Conservation (phyloP, 92 coral and sea anemone genomes). For the Heliopora coerulea region DNA sequence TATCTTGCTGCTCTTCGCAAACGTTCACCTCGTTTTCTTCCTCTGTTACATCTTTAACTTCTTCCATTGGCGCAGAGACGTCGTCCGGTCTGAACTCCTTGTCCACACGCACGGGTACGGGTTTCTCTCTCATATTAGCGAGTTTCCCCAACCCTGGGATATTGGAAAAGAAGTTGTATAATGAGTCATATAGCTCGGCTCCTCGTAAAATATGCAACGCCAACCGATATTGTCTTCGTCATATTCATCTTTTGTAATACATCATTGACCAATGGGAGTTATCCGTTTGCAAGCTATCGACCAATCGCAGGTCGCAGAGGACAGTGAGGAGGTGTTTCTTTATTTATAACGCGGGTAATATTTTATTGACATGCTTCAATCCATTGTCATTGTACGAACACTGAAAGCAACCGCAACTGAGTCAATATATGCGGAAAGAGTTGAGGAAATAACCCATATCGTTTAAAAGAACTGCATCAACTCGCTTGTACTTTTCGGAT, state of each 20-base stretch:
- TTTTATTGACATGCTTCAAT: slow-evolving; percentile 2
- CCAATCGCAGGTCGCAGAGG: slow-evolving; percentile 10
- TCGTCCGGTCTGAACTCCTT: background rate
- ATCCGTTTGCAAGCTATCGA: background rate
- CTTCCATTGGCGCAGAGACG: background rate
- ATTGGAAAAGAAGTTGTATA: slow-evolving; percentile 13
- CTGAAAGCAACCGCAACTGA: background rate
- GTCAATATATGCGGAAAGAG: slow-evolving; percentile 12
- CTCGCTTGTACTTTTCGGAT: background rate
- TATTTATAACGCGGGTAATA: slow-evolving; percentile 29
- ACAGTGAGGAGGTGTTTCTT: background rate
- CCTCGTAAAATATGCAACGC: slow-evolving; percentile 34
- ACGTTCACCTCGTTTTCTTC: slow-evolving; percentile 6
- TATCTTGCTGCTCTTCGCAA: slow-evolving; percentile 3
- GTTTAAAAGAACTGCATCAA: background rate
- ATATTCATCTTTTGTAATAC: slow-evolving; percentile 24
- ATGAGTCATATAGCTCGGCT: slow-evolving; percentile 10
- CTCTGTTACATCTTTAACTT: background rate
- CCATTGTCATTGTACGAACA: background rate
- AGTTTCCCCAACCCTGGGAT: slow-evolving; percentile 21
- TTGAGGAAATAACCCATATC: slow-evolving; percentile 18
- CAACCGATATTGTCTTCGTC: slow-evolving; percentile 42
- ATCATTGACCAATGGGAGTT: slow-evolving; percentile 15
- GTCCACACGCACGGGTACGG: slow-evolving; percentile 36
- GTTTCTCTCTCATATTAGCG: slow-evolving; percentile 41